Evolutionary conservation across 2,888 invertebrate species (phyloP), one percentile per base, ranked within the genome.

Genomic region (Amiota minor): DNA sequence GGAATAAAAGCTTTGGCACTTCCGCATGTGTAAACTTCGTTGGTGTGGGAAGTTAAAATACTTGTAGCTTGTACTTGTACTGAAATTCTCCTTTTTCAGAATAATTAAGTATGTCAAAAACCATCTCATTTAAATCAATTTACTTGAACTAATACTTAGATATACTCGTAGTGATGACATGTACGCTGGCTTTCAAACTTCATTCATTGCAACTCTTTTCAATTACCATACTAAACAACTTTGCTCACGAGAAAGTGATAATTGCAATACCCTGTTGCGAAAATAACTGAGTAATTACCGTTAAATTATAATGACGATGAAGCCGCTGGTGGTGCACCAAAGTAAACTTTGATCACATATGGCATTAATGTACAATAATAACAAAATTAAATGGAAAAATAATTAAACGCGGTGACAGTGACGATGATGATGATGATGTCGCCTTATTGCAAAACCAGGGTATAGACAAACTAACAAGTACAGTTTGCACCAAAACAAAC

Each of bases 1-100:
- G 77, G 78, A 82, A 80, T 76, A 77, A 74, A 73, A 59, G 12
- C 16, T n/a, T 77, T 72, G 73, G 77, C 74, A 79, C 64, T 62
- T 70, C 74, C 77, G 65, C 64, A 65, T 59, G n/a, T 59, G 9
- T 59, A 20, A 9, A 35, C 35, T 35, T 35, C 35, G 2, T 35
- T 35, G 35, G 35, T 35, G 35, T 35, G 6, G 35, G 35, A 35
- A 35, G 35, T 35, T 35, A 35, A 35, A 35, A 35, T 35, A 35
- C n/a, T n/a, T n/a, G 35, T 35, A 35, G 35, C n/a, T n/a, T n/a
- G n/a, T 35, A 35, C n/a, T n/a, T n/a, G 35, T 35, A 35, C n/a
- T n/a, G 35, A 35, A 35, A 6, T 35, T 35, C 0, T 35, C 6
- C 35, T 35, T 35, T 35, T 35, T 35, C 35, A 35, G 35, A 35